Conservation (phyloP, 2,797 vertebrate genomes). For the Semaprochilodus insignis region DNA sequence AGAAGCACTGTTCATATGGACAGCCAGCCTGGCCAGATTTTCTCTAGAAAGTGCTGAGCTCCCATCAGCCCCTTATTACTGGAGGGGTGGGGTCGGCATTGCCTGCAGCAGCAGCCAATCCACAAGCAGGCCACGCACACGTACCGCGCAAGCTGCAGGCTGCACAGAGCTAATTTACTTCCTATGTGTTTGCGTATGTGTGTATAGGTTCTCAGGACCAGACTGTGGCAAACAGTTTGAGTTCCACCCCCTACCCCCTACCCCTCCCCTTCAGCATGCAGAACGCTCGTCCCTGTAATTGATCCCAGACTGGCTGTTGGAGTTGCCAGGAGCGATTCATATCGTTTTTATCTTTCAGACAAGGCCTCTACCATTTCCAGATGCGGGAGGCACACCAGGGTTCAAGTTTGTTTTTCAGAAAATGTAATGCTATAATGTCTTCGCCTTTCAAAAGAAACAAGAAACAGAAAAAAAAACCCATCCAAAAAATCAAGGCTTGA, state of each 20-base stretch:
- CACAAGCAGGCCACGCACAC: constrained; percentile 65
- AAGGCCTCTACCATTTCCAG: constrained; percentile 81
- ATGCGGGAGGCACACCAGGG: constrained; percentile 76
- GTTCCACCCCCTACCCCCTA: constrained; percentile 9
- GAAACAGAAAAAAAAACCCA: background rate
- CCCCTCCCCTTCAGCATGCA: constrained; percentile 52
- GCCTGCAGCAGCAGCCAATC: constrained; percentile 66
- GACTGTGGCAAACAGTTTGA: constrained; percentile 52
- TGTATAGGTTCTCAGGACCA: constrained; percentile 45
- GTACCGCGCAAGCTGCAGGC: constrained; percentile 61
- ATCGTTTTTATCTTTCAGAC: constrained; percentile 84
- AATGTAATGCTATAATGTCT: constrained; percentile 78
- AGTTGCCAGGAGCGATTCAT: constrained; percentile 82
- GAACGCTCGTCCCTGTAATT: constrained; percentile 80
- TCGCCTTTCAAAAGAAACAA: constrained; percentile 67
- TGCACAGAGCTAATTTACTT: constrained; percentile 60
- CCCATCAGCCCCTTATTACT: constrained; percentile 70
- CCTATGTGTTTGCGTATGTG: constrained; percentile 19
- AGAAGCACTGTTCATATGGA: constrained; percentile 36
- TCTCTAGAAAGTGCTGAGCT: constrained; percentile 62
- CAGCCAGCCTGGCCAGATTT: constrained; percentile 3
- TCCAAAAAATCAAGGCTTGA: constrained; percentile 15
- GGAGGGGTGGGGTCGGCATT: constrained; percentile 60
- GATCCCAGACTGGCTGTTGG: constrained; percentile 82
- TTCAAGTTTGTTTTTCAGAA: constrained; percentile 75